phyloP scores from a whole-genome alignment of 1,140 invertebrate species.

The Micrasema longulum region DNA sequence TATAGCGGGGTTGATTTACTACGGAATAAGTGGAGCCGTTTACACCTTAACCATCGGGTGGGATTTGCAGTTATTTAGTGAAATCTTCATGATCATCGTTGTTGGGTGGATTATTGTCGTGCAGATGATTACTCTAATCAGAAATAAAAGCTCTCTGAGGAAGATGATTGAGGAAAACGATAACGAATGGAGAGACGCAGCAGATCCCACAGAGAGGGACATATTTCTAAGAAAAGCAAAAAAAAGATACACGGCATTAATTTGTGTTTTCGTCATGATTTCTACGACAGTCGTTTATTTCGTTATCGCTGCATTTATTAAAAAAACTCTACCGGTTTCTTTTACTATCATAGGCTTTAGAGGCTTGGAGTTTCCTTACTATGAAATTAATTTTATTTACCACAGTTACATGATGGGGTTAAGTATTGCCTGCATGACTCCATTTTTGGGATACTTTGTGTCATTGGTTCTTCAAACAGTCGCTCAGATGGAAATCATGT shows the following conservation, averaged over 20 bases:
- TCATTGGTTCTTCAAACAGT: neutral
- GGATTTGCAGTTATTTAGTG: constrained; percentile 9
- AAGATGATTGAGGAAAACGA: neutral
- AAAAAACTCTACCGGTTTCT: neutral
- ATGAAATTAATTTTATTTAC: constrained; percentile 14
- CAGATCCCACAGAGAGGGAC: neutral
- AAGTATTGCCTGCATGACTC: neutral
- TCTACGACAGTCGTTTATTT: neutral
- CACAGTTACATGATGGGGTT: neutral
- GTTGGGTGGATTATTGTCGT: neutral
- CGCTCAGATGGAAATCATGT: constrained; percentile 15
- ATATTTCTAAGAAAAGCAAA: constrained; percentile 7
- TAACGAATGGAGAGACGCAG: neutral
- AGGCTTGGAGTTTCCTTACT: constrained; percentile 17
- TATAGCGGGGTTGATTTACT: neutral
- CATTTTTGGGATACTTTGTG: constrained; percentile 15
- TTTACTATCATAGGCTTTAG: constrained; percentile 4
- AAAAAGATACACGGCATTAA: neutral
- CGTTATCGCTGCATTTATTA: constrained; percentile 3
- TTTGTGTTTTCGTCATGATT: neutral
- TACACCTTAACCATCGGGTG: neutral
- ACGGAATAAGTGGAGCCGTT: neutral
- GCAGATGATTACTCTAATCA: constrained; percentile 11
- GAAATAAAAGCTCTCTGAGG: neutral
- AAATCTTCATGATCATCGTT: constrained; percentile 12